Base-by-base conservation (phyloP, 2,888 invertebrate genomes). In the Lutraria lutraria region DNA sequence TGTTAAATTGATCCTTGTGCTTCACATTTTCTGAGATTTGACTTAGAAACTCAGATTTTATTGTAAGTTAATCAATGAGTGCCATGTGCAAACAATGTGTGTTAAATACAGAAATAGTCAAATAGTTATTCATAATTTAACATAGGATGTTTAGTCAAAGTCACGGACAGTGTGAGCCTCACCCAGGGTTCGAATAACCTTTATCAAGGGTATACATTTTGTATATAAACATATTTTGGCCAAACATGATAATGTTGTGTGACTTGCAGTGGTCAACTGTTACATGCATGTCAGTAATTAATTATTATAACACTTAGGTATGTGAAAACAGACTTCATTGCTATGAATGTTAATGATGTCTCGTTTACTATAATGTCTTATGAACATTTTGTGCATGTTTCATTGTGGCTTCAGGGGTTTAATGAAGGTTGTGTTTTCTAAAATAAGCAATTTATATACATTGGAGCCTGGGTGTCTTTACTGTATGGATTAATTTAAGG, bases 211-310 rank as follows among this genome's bases (percentile, higher is more conserved):
- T 68, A 68, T 25, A 68, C 25, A 25, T 25, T 25, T n/a, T n/a
- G n/a, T n/a, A n/a, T n/a, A 25, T 4, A 4, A 43, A 43, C 43
- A 43, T 13, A 13, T n/a, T 68, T 3, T 68, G 63, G 63, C 25
- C 63, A 68, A 21, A 31, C 19, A 31, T 76, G 1, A 31, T 76
- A 76, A 19, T 76, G 76, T 76, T 16, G n/a, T n/a, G n/a, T n/a
- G 16, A 76, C 19, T 34, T 76, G 19, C 34, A 76, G 15, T 76
- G 76, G 76, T 76, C 76, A 76, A 76, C 76, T 76, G 19, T 34
- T 19, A 76, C 29, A 76, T 76, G 34, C 76, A 34, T 76, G 76
- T 76, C 76, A 76, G 29, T 34, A 34, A 76, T 76, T 76, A 76
- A 76, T 76, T 31, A 76, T 76, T 31, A 76, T 31, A 34, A 76